Percentiles rank a stretch among this genome's conserved stretches.
Evolutionary conservation across 2,888 invertebrate species (phyloP).

Genomic region (Gymnoscelis rufifasciata): DNA sequence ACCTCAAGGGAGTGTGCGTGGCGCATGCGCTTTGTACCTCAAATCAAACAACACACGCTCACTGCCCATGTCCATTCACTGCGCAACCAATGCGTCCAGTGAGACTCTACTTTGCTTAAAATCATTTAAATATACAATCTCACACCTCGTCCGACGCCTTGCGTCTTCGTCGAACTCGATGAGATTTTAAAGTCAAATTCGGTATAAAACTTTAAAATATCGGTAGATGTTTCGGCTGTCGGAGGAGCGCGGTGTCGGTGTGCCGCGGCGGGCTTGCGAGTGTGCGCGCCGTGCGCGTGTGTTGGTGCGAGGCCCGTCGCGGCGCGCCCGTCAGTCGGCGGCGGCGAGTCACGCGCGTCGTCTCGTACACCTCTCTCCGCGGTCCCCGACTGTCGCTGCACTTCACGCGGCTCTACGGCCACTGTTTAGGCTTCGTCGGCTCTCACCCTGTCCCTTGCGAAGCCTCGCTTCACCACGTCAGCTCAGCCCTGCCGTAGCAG

Average conservation of each 20-base stretch:
- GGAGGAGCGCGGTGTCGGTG: slow-evolving; percentile 38
- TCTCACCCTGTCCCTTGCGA: slow-evolving; percentile 70
- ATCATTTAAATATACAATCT: slow-evolving; percentile 55
- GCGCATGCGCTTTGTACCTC: slow-evolving; percentile 67
- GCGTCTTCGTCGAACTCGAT: slow-evolving; percentile 52
- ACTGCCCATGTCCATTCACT: slow-evolving; percentile 58
- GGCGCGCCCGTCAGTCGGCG: slow-evolving; percentile 77
- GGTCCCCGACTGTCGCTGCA: slow-evolving; percentile 48
- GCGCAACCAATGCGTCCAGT: slow-evolving; percentile 62
- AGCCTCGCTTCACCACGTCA: slow-evolving; percentile 59
- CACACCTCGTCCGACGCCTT: slow-evolving; percentile 48
- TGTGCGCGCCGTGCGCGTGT: slow-evolving; percentile 65
- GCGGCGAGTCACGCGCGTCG: slow-evolving; percentile 76
- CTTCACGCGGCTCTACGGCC: slow-evolving; percentile 59
- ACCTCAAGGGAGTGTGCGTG: slow-evolving; percentile 53
- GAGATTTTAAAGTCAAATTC: slow-evolving; percentile 75
- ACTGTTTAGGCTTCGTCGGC: slow-evolving; percentile 63
- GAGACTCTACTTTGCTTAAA: slow-evolving; percentile 42
- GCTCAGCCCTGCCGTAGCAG: slow-evolving; percentile 51
- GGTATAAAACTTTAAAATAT: slow-evolving; percentile 71
- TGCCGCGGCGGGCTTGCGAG: slow-evolving; percentile 42
- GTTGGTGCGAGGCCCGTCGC: slow-evolving; percentile 65
- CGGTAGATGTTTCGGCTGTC: slow-evolving; percentile 49
- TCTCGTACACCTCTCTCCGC: slow-evolving; percentile 59
- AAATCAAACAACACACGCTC: slow-evolving; percentile 41